These are phyloP conservation scores for Ibidorhyncha struthersii DNA, from an alignment of 2,113 vertebrate genomes.

Conservation along the genomic window DNA sequence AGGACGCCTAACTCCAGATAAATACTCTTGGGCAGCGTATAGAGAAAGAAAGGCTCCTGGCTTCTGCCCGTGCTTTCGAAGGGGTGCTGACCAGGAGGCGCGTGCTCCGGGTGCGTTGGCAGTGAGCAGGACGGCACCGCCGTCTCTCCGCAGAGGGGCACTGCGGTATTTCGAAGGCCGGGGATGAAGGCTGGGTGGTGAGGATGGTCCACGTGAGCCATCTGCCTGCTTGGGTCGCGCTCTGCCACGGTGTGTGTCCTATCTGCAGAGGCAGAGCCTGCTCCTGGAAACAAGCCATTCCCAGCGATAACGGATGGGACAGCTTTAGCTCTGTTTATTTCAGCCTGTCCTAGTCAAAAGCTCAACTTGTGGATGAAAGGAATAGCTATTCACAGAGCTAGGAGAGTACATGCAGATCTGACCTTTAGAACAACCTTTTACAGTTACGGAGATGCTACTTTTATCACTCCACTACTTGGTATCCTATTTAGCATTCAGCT, in stretches of 20 bases:
- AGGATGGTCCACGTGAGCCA: conserved; percentile 10
- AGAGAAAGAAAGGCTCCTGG: background rate
- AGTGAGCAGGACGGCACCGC: fast-evolving
- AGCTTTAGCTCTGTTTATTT: background rate
- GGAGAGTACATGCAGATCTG: conserved; percentile 15
- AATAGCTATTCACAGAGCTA: background rate
- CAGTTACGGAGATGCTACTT: background rate
- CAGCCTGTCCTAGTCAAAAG: background rate
- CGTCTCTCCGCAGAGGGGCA: conserved; percentile 2
- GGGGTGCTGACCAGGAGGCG: background rate
- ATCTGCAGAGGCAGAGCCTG: conserved; percentile 4
- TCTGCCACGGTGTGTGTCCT: background rate
- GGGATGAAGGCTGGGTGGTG: background rate
- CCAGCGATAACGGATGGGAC: background rate
- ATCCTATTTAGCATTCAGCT: background rate
- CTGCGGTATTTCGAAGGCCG: background rate
- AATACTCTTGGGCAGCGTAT: background rate
- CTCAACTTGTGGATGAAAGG: background rate
- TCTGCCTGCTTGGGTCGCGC: background rate
- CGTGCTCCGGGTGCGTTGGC: background rate
- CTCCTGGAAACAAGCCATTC: conserved; percentile 5
- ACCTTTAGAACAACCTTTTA: conserved; percentile 22
- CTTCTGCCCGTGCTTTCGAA: background rate
- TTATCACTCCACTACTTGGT: background rate
- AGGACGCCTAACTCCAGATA: background rate